Conservation (phyloP, 2,888 invertebrate genomes). For the Peribatodes rhomboidaria region DNA sequence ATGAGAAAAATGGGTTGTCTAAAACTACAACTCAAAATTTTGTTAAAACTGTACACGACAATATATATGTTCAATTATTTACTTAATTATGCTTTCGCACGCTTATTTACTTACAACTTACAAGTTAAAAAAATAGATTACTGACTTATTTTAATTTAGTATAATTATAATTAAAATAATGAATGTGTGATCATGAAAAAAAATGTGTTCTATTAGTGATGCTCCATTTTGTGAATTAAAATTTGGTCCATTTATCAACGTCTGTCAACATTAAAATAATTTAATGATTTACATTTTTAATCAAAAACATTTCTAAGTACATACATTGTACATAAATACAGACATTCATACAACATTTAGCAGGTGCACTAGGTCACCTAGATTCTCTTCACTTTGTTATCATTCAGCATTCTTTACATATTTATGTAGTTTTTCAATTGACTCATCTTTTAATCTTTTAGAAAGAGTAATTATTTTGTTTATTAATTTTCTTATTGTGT, state of each 20-base stretch:
- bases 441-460: background rate
- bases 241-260: no score
- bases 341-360: background rate
- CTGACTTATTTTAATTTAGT: no score
- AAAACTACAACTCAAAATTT: no score
- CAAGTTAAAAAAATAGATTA: no score
- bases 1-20: no score
- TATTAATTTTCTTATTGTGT: no score
- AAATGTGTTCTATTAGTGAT: no score
- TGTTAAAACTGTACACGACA: background rate
- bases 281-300: no score
- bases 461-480: background rate
- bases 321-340: conserved; percentile 3
- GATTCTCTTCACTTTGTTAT: background rate
- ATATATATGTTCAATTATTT: background rate
- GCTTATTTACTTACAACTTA: conserved; percentile 26
- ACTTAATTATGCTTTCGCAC: conserved; percentile 32
- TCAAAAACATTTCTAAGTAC: background rate
- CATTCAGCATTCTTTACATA: background rate
- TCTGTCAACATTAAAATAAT: no score
- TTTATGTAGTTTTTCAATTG: background rate
- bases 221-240: no score
- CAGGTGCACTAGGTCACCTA: conserved; percentile 12
- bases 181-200: no score
- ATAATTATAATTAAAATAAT: no score